phyloP scores from a whole-genome alignment of 37 sponge, comb jelly and placozoan species.

The Axinella damicornis region DNA sequence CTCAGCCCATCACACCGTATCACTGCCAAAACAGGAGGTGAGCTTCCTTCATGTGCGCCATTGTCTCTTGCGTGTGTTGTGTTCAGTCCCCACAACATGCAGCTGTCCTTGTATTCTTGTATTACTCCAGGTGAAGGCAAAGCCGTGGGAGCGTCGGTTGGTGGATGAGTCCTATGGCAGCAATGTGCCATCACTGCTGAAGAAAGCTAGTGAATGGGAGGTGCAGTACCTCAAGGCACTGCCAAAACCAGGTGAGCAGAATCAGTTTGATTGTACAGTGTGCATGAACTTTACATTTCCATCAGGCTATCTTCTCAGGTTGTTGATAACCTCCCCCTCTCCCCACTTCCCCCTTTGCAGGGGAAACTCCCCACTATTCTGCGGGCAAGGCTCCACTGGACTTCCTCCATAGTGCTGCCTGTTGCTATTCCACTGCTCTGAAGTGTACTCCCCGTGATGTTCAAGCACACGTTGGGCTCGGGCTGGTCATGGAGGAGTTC shows the following conservation, averaged over 20 bases:
- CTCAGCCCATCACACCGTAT: constrained; percentile 50
- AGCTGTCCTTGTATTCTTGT: not conserved
- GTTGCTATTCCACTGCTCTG: constrained; percentile 85
- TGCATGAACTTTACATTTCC: too few species aligned
- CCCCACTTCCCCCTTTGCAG: constrained; percentile 1
- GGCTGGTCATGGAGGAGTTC: constrained; percentile 89
- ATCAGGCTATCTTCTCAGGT: too few species aligned
- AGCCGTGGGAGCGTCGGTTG: constrained; percentile 71
- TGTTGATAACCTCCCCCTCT: too few species aligned
- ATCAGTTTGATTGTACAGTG: too few species aligned
- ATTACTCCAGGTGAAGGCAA: constrained; percentile 51
- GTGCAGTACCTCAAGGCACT: constrained; percentile 53
- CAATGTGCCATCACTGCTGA: constrained; percentile 52
- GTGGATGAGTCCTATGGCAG: constrained; percentile 50
- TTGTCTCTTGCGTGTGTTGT: too few species aligned
- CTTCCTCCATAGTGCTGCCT: constrained; percentile 41
- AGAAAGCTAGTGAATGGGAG: constrained; percentile 61
- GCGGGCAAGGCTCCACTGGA: constrained; percentile 30
- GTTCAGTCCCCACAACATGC: not conserved
- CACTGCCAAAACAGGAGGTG: constrained; percentile 52
- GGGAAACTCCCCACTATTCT: constrained; percentile 11
- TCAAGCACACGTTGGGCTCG: constrained; percentile 80
- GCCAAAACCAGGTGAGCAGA: constrained; percentile 41
- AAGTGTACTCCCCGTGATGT: constrained; percentile 55
- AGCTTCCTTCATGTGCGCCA: not conserved